Percentiles rank a stretch among this genome's conserved stretches.
These are phyloP conservation scores for Limnephilus marmoratus DNA, from an alignment of 2,888 invertebrate species.

Conservation along the genomic window DNA sequence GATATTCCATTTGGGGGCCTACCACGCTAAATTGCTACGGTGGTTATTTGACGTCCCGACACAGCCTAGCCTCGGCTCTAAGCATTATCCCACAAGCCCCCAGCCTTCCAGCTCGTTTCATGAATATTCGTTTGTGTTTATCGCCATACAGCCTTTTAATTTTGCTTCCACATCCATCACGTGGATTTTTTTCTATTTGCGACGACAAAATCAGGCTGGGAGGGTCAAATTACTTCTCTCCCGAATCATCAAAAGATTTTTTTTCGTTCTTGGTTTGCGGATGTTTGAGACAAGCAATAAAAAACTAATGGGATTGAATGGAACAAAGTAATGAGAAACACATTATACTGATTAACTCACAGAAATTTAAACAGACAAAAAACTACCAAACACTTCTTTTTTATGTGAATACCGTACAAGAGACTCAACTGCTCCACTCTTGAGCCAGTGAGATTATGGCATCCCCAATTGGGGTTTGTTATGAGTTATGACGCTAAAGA, in stretches of 20 bases:
- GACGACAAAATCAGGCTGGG: slow-evolving; percentile 19
- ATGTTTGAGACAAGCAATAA: not conserved
- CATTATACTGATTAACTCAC: not conserved
- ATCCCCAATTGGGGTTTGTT: no score
- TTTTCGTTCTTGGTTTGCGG: not conserved
- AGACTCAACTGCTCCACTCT: no score
- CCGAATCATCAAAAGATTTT: not conserved
- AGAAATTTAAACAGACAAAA: not conserved
- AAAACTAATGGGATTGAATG: not conserved
- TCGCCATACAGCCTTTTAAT: slow-evolving; percentile 60
- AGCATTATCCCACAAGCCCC: not conserved
- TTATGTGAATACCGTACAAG: no score
- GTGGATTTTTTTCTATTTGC: slow-evolving; percentile 43
- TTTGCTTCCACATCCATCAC: slow-evolving; percentile 57
- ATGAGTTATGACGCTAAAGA: no score
- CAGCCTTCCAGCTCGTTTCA: slow-evolving; percentile 43
- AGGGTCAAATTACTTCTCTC: slow-evolving; percentile 31
- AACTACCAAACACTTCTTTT: no score
- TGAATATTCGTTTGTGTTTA: slow-evolving; percentile 60
- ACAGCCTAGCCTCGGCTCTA: not conserved
- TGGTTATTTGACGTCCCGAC: slow-evolving; percentile 6
- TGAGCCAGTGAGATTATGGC: no score
- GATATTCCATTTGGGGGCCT: slow-evolving; percentile 13
- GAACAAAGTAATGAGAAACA: not conserved
- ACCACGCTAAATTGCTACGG: not conserved